Percentiles rank a stretch among this genome's conserved stretches.
These are phyloP conservation scores for Collichthys lucidus DNA, from an alignment of 2,113 vertebrate genomes.

Conservation along the genomic window DNA sequence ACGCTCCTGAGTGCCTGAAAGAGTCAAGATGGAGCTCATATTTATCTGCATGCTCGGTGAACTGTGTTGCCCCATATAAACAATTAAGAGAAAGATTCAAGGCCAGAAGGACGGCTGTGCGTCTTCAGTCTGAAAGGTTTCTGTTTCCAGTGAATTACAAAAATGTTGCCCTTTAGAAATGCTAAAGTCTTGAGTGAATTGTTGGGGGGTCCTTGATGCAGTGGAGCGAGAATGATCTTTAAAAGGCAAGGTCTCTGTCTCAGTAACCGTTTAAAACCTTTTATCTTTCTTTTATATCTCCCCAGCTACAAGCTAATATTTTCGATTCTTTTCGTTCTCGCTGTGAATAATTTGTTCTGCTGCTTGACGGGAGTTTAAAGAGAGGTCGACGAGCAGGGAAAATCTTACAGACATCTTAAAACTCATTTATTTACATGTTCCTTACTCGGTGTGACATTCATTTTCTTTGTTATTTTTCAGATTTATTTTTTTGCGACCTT, in stretches of 20 bases:
- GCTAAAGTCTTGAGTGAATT: conserved; percentile 13
- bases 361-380: conserved; percentile 39
- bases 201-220: conserved; percentile 3
- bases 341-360: conserved; percentile 27
- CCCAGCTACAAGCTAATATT: conserved; percentile 10
- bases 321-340: conserved; percentile 40
- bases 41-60: not conserved
- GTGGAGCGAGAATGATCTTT: conserved; percentile 27
- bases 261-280: conserved; percentile 31
- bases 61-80: conserved; percentile 2
- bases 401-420: conserved; percentile 8
- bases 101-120: not conserved
- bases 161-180: conserved; percentile 42
- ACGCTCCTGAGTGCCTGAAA: not conserved
- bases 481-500: conserved; percentile 46
- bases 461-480: conserved; percentile 4
- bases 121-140: conserved; percentile 33
- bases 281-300: not conserved
- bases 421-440: not conserved
- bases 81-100: not conserved
- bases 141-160: conserved; percentile 28
- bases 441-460: conserved; percentile 8
- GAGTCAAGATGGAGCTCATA: not conserved
- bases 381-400: conserved; percentile 25
- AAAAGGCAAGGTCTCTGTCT: conserved; percentile 48